Base-by-base conservation (phyloP, 2,113 vertebrate genomes). In the Poicephalus meyeri region DNA sequence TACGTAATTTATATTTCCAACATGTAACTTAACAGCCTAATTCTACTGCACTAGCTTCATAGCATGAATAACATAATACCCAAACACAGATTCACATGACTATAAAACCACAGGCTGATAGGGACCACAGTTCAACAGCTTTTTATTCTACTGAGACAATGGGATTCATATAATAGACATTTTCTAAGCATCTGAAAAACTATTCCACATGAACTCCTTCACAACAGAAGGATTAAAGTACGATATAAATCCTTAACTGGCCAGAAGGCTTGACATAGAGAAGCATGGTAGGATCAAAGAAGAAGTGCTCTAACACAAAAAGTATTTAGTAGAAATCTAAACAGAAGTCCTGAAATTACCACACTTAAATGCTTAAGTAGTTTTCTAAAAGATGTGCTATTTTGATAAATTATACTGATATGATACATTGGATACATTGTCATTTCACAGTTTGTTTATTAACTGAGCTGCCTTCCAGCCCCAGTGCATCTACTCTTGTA, bases 161-260 rank as follows among this genome's bases (percentile, higher is more conserved):
- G 41, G 69, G 58, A 94, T 85, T 96, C 87, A 96, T 79, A 37
- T 41, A 89, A 92, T 12, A 95, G 90, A 82, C 50, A 88, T 95
- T 92, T 95, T 95, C 88, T 80, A 90, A 95, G 95, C 6, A 42
- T 71, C 74, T 80, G 50, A 97, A 80, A 96, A 97, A 95, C 31
- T 52, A 82, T 82, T 88, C 33, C 66, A 86, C 56, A 66, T 77
- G 13, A 88, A 83, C 47, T 86, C 31, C 66, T 80, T 73, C 85
- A 50, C 39, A 81, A 90, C 92, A 93, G 60, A 89, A 47, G 20
- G 76, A 77, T 79, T 76, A 42, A 77, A 80, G 16, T 35, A 91
- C 50, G 47, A 92, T 15, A 84, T 42, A 96, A 96, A 93, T 35
- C 41, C 42, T 78, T 82, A 80, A 73, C 72, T 83, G 41, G 42